Conservation (phyloP, 1,140 invertebrate genomes). For the Drosophila fuyamai region DNA sequence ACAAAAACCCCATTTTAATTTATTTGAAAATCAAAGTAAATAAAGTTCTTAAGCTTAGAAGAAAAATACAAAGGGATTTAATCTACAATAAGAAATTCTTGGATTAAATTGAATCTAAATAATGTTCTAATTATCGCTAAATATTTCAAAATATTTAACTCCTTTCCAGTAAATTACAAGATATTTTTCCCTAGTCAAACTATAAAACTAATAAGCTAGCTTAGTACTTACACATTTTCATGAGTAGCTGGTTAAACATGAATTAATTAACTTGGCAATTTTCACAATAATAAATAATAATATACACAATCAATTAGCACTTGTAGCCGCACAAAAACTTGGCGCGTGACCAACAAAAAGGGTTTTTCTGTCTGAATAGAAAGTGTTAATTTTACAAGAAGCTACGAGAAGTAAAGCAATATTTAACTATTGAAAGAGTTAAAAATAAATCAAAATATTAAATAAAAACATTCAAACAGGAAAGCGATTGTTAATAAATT, state of each 20-base stretch:
- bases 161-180: too few relatives aligned
- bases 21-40: too few relatives aligned
- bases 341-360: constrained; percentile 32
- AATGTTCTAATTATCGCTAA: too few relatives aligned
- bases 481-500: constrained; percentile 9
- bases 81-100: too few relatives aligned
- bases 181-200: too few relatives aligned
- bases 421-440: neutral
- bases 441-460: constrained; percentile 3
- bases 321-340: constrained; percentile 35
- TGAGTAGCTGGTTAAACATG: constrained; percentile 10
- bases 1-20: too few relatives aligned
- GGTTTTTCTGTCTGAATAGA: constrained; percentile 5
- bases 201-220: neutral
- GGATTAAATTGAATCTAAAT: too few relatives aligned
- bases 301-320: constrained; percentile 55
- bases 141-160: too few relatives aligned
- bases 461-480: neutral
- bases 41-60: too few relatives aligned
- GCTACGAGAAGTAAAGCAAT: constrained; percentile 5
- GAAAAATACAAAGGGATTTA: too few relatives aligned
- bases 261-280: constrained; percentile 25
- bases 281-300: constrained; percentile 6
- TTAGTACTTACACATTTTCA: neutral
- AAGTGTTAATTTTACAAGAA: constrained; percentile 42